Conservation (phyloP, 1,140 invertebrate species). For the Trichomalopsis sarcophagae region DNA sequence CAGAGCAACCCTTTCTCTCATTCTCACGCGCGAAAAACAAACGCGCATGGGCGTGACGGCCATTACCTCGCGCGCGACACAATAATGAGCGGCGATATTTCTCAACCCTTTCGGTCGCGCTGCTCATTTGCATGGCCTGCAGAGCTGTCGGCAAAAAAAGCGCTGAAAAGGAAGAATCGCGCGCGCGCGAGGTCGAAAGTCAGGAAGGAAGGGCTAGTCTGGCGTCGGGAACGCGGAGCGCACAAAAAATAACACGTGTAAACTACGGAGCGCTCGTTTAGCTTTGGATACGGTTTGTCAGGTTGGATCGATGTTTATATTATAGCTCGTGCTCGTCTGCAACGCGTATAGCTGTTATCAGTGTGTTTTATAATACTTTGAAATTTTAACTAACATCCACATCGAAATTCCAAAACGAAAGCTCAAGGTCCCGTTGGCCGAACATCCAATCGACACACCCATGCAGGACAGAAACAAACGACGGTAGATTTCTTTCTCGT, state of each 20-base stretch:
- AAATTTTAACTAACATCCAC: too few relatives aligned
- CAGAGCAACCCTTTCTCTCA: conserved; percentile 35
- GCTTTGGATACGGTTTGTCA: neutral
- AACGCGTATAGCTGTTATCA: too few relatives aligned
- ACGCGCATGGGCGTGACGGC: conserved; percentile 68
- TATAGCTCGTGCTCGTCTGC: too few relatives aligned
- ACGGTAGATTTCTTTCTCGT: neutral
- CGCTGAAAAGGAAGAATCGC: conserved; percentile 26
- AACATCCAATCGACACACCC: neutral
- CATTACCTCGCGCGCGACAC: conserved; percentile 56
- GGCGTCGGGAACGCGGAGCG: conserved; percentile 10
- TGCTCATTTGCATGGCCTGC: conserved; percentile 59
- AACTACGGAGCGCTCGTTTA: neutral
- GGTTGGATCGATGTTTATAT: neutral
- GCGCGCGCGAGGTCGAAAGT: conserved; percentile 45
- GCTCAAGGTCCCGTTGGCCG: too few relatives aligned
- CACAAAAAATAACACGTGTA: neutral
- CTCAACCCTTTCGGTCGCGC: conserved; percentile 58
- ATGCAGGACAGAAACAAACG: neutral
- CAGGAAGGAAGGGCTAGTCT: conserved; percentile 46
- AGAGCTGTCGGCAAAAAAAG: neutral
- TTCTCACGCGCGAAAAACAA: conserved; percentile 61
- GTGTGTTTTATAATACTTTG: too few relatives aligned
- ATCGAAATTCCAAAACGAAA: too few relatives aligned
- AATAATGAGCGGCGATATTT: conserved; percentile 68